These are phyloP conservation scores for Romanogobio albipinnatus DNA, from an alignment of 2,113 vertebrate genomes.

Conservation along the genomic window DNA sequence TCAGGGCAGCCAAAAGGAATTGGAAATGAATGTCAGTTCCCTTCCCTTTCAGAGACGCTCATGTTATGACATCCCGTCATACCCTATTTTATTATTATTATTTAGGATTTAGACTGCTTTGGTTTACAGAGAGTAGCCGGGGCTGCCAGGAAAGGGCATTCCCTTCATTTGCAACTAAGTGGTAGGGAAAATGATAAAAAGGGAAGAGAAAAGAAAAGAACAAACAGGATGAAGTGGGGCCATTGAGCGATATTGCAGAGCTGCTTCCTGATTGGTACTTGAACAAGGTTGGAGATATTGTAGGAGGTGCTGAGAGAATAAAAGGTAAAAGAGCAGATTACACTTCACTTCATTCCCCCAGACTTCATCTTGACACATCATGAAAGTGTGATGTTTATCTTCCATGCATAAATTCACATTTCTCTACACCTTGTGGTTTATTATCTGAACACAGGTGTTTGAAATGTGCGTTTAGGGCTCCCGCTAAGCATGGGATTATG, in stretches of 20 bases:
- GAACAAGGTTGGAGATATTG: conserved; percentile 29
- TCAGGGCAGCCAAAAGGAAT: conserved; percentile 68
- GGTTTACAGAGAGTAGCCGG: conserved; percentile 53
- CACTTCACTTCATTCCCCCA: conserved; percentile 30
- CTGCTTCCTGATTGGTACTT: conserved; percentile 48
- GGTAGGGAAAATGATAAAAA: background rate
- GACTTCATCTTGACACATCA: conserved; percentile 34
- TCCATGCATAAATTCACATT: conserved; percentile 30
- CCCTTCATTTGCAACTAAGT: background rate
- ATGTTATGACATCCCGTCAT: conserved; percentile 63
- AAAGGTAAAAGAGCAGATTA: conserved; percentile 24
- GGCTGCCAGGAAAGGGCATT: conserved; percentile 17
- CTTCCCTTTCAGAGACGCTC: conserved; percentile 56
- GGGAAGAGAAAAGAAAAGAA: background rate
- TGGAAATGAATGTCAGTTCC: conserved; percentile 72
- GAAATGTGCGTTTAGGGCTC: conserved; percentile 36
- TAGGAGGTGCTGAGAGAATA: conserved; percentile 7
- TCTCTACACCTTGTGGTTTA: conserved; percentile 22
- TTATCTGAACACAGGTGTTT: conserved; percentile 39
- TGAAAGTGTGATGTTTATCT: conserved; percentile 40
- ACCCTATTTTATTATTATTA: conserved; percentile 59
- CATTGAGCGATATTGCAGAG: conserved; percentile 19
- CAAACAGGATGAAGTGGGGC: conserved; percentile 14
- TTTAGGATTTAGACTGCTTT: conserved; percentile 61
- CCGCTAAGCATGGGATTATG: conserved; percentile 39